Base-by-base conservation (phyloP, 1,140 invertebrate genomes). In the Zelostemma sp. region DNA sequence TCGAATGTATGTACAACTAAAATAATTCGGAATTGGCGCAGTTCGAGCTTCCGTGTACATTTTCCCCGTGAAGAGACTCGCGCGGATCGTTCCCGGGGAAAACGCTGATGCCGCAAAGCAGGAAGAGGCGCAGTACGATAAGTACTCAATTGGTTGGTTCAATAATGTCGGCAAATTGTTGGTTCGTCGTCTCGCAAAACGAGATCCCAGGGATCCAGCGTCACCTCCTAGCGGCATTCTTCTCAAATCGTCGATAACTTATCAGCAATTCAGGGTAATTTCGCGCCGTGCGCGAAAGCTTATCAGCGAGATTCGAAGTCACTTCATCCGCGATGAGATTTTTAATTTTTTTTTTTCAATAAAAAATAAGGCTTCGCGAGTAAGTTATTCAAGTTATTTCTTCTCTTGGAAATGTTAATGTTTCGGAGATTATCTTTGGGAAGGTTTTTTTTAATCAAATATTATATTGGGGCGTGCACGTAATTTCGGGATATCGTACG, bases 231-330 rank as follows among this genome's bases (percentile, higher is more conserved):
- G 45, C 76, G 72, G 63, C 65, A 61, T 72, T 77, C 72, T 78
- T 78, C 69, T 68, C 73, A 80, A 78, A 80, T 78, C 60, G 68
- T 73, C 77, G 77, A 79, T 80, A 80, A 79, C 75, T 80, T 74
- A 80, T 76, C 75, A 75, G 56, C 72, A 63, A 80, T 80, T 74
- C 68, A 50, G 72, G 59, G 54, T 80, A 77, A 80, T 79, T 77
- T 60, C 58, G 66, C 57, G 21, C 65, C 64, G 28, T 53, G 47
- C 68, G 61, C 58, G 57, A n/a, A 15, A 67, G 18, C 66, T 58
- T 62, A 51, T 51, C 46, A 45, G 38, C 18, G 49, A 45, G 64
- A 9, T 5, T 8, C 18, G 6, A 11, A 19, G 6, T 11, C 18
- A 18, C 18, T 19, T 46, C 5, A 2, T 19, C 45, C 45, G 16